phyloP scores from a whole-genome alignment of 2,797 vertebrate species.

The Novumbra hubbsi region DNA sequence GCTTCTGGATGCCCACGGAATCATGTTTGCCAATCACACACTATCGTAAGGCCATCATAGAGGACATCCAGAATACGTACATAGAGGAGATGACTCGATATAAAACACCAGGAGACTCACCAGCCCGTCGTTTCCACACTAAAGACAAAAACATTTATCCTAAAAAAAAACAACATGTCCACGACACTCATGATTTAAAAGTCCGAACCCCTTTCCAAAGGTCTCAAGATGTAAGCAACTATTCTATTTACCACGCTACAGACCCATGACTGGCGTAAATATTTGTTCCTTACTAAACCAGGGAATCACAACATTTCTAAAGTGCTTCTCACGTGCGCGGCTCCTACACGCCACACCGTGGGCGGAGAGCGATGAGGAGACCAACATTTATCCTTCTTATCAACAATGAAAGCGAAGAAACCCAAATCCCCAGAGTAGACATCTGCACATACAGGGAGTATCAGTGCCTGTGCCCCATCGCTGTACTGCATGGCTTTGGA shows the following conservation, averaged over 20 bases:
- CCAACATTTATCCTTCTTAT: conserved; percentile 59
- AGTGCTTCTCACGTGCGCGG: conserved; percentile 68
- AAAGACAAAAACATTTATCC: conserved; percentile 30
- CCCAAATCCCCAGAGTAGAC: conserved; percentile 2
- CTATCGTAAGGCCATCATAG: too few species aligned
- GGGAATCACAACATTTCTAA: conserved; percentile 79
- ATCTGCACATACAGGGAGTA: not conserved
- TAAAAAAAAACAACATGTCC: conserved; percentile 31
- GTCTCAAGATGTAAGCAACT: conserved; percentile 74
- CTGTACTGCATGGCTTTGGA: not conserved
- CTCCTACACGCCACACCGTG: conserved; percentile 68
- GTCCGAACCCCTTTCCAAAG: conserved; percentile 56
- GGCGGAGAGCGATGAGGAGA: conserved; percentile 65
- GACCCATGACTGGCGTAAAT: conserved; percentile 78
- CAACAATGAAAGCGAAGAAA: conserved; percentile 57
- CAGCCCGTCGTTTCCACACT: conserved; percentile 1
- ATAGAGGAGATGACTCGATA: too few species aligned
- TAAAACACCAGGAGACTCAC: not conserved
- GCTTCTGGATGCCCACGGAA: not conserved
- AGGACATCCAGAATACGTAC: not conserved
- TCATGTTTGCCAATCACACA: not conserved
- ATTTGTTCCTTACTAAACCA: conserved; percentile 78
- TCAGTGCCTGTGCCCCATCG: not conserved
- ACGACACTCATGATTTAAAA: conserved; percentile 31
- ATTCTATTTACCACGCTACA: conserved; percentile 77